Evolutionary conservation across 1,140 invertebrate species (phyloP).

Genomic region (Heliconius hewitsoni): DNA sequence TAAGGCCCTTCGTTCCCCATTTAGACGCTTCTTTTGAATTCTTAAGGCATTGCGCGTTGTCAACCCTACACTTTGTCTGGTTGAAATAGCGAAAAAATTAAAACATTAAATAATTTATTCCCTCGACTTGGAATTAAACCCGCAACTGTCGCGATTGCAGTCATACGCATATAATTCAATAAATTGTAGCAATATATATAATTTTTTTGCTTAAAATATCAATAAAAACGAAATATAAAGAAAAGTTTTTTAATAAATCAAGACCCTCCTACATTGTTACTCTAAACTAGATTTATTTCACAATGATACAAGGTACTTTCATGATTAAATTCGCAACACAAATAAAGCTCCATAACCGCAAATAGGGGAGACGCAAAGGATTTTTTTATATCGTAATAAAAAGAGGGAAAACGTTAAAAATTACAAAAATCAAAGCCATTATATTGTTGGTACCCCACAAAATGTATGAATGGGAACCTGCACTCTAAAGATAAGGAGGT

Average conservation of each 20-base stretch:
- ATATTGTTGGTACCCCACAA: conserved; percentile 3
- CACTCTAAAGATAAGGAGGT: conserved; percentile 5
- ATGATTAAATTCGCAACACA: conserved; percentile 7
- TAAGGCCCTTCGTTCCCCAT: too few relatives aligned
- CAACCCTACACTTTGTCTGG: too few relatives aligned
- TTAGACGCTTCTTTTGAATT: too few relatives aligned
- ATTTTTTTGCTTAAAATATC: background rate
- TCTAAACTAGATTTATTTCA: conserved; percentile 14
- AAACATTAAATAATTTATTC: too few relatives aligned
- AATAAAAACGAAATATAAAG: conserved; percentile 8
- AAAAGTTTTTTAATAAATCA: conserved; percentile 8
- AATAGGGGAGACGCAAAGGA: background rate
- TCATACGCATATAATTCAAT: too few relatives aligned
- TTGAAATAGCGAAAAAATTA: too few relatives aligned
- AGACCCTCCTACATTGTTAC: background rate
- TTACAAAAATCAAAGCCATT: conserved; percentile 5
- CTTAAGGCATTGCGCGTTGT: too few relatives aligned
- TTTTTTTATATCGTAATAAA: conserved; percentile 1
- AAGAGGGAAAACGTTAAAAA: conserved; percentile 3
- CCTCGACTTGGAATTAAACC: too few relatives aligned
- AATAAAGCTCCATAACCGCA: background rate
- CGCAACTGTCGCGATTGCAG: too few relatives aligned
- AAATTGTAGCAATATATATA: too few relatives aligned
- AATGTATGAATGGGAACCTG: conserved; percentile 2
- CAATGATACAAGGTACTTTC: conserved; percentile 9